These are phyloP conservation scores for Acholoe squamosa DNA, from an alignment of 2,888 invertebrate species.

Conservation along the genomic window DNA sequence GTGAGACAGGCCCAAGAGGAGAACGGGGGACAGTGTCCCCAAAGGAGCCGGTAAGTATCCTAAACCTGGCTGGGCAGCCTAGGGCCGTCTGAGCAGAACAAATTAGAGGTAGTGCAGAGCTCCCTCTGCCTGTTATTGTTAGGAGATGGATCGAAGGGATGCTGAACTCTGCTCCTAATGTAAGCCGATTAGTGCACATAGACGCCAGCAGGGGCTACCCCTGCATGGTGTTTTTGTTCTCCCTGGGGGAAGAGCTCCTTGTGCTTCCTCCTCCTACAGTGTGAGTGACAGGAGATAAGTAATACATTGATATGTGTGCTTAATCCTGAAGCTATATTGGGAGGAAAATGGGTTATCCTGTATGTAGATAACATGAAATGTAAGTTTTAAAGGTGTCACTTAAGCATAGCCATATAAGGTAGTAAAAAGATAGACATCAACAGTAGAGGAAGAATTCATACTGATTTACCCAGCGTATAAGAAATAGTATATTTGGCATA, in stretches of 20 bases:
- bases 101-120: not conserved
- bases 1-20: not conserved
- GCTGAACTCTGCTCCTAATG: constrained; percentile 1
- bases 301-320: no score
- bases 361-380: no score
- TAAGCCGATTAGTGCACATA: not conserved
- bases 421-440: no score
- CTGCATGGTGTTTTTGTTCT: not conserved
- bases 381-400: no score
- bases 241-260: not conserved
- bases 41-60: not conserved
- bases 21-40: not conserved
- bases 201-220: not conserved
- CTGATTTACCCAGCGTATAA: no score
- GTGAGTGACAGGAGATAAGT: no score
- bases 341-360: no score
- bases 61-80: not conserved
- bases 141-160: not conserved
- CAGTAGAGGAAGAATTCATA: no score
- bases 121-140: not conserved
- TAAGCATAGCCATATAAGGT: no score
- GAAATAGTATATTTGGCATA: no score
- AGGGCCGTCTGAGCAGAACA: not conserved
- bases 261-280: not conserved
- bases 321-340: no score